Evolutionary conservation across 2,888 invertebrate genomes (phyloP), one percentile per base, ranked within the genome.

Genomic region (Lomographa bimaculata): DNA sequence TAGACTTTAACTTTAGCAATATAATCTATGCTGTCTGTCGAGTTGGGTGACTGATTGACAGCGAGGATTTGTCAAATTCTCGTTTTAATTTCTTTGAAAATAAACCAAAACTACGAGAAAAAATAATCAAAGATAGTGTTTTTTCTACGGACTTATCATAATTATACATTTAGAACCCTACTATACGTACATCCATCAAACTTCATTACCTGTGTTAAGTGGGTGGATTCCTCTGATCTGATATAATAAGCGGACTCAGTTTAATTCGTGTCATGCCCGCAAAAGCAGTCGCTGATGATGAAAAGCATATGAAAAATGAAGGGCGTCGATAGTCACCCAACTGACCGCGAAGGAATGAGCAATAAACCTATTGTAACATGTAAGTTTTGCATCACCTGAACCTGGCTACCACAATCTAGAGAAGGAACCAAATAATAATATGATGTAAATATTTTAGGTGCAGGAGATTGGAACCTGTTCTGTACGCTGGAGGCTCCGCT

Each of bases 401-500:
- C n/a, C n/a, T n/a, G n/a, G n/a, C n/a, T n/a, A n/a, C n/a, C n/a
- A n/a, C n/a, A n/a, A n/a, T n/a, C n/a, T n/a, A n/a, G n/a, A n/a
- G n/a, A n/a, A n/a, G n/a, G n/a, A n/a, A n/a, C n/a, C n/a, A n/a
- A n/a, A n/a, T n/a, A n/a, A n/a, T n/a, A n/a, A n/a, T n/a, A n/a
- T n/a, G n/a, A n/a, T n/a, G n/a, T n/a, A n/a, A n/a, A n/a, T 46
- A 11, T 46, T 38, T n/a, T 61, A 96, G 96, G 95, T 91, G 94
- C 95, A 62, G 97, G 97, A 50, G 96, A 97, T 78, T 92, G 93
- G 79, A 94, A 94, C 60, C 91, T 97, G 47, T 97, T 97, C 84
- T 93, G 94, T 55, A 92, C 93, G n/a, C 83, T 97, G 63, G 94
- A 96, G 75, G 91, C 94, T 32, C 93, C 93, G 51, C 89, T 97